phyloP scores from a whole-genome alignment of 2,888 invertebrate genomes.

The Geotrupes spiniger region DNA sequence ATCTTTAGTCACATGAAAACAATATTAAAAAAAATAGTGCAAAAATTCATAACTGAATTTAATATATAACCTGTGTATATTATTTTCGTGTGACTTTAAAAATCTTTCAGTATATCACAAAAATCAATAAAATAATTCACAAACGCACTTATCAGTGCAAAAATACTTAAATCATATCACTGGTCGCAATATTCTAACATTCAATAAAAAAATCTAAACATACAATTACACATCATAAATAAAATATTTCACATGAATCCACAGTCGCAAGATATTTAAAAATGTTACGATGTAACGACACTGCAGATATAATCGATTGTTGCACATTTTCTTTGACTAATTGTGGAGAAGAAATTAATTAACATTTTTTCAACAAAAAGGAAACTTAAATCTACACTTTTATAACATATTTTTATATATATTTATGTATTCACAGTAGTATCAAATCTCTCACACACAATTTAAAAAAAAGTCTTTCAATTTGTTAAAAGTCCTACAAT shows the following conservation, averaged over 20 bases:
- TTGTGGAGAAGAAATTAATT: slow-evolving; percentile 17
- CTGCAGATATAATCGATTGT: slow-evolving; percentile 14
- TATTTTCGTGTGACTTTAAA: slow-evolving; percentile 19
- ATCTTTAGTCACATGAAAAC: slow-evolving; percentile 46
- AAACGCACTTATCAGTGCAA: slow-evolving; percentile 41
- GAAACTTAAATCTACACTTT: slow-evolving; percentile 21
- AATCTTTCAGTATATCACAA: slow-evolving; percentile 43
- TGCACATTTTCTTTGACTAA: slow-evolving; percentile 18
- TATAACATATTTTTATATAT: slow-evolving; percentile 17
- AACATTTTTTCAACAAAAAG: slow-evolving; percentile 19
- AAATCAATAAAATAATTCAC: slow-evolving; percentile 41
- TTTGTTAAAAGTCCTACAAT: slow-evolving; percentile 46
- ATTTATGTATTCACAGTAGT: slow-evolving; percentile 33
- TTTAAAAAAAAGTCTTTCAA: slow-evolving; percentile 48
- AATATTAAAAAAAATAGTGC: slow-evolving; percentile 19
- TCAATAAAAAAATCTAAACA: slow-evolving; percentile 17
- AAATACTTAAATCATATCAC: slow-evolving; percentile 51
- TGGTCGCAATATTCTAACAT: slow-evolving; percentile 35
- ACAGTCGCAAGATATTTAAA: slow-evolving; percentile 8
- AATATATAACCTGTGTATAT: slow-evolving; percentile 14
- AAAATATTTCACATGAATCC: slow-evolving; percentile 10
- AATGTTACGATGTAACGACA: slow-evolving; percentile 12
- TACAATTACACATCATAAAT: slow-evolving; percentile 6
- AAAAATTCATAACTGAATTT: slow-evolving; percentile 15
- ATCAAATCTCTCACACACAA: slow-evolving; percentile 42